A percentile compares a stretch with the other conserved stretches of the same genome.
Conservation (phyloP, 1,140 invertebrate species). For the Micrasema minimum region DNA sequence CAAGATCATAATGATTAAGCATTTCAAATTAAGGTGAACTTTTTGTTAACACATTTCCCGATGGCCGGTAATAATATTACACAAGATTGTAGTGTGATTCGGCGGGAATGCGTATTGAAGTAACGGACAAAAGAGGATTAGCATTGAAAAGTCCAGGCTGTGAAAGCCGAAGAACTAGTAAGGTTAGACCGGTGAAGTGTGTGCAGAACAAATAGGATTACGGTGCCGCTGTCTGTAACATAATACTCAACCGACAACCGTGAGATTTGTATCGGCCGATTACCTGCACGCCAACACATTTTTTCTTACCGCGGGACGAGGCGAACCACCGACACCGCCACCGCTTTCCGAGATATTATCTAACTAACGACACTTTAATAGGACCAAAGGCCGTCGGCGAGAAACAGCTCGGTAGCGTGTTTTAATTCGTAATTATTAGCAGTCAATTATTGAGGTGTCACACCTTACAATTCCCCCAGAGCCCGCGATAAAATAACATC, state of each 20-base stretch:
- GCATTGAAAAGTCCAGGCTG: too few species aligned
- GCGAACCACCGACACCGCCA: conserved; percentile 21
- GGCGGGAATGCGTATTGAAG: background rate
- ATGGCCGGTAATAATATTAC: background rate
- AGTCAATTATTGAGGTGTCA: conserved; percentile 47
- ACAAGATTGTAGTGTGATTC: background rate
- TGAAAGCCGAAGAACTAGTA: background rate
- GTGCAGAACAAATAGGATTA: conserved; percentile 26
- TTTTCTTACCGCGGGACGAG: conserved; percentile 36
- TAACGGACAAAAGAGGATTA: background rate
- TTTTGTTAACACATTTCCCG: background rate
- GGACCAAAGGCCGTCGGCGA: conserved; percentile 39
- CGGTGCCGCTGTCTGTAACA: conserved; percentile 24
- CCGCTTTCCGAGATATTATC: conserved; percentile 39
- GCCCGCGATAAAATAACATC: conserved; percentile 44
- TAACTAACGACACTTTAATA: conserved; percentile 52
- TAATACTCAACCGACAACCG: conserved; percentile 29
- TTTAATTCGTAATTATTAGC: conserved; percentile 50
- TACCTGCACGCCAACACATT: conserved; percentile 39
- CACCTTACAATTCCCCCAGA: conserved; percentile 42
- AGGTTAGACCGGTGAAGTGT: conserved; percentile 18
- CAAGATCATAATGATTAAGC: too few species aligned
- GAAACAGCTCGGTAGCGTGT: conserved; percentile 43
- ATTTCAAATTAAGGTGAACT: too few species aligned
- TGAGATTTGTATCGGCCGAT: conserved; percentile 38